A percentile compares a stretch with the other conserved stretches of the same genome.
phyloP scores from a whole-genome alignment of 2,888 invertebrate species.

The Linnaemya vulpina region DNA sequence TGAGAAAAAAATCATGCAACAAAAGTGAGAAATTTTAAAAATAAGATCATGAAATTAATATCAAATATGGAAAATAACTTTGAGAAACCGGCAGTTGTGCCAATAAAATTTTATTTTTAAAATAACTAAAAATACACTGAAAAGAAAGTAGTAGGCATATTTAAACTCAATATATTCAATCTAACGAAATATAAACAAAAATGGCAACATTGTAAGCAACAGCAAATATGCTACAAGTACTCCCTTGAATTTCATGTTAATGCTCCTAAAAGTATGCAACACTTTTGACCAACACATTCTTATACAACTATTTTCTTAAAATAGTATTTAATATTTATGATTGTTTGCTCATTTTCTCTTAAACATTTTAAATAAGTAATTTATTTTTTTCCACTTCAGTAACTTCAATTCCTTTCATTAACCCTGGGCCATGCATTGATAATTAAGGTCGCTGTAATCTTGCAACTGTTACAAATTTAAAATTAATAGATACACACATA shows the following conservation, averaged over 20 bases:
- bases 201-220: too few relatives aligned
- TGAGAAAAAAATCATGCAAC: too few relatives aligned
- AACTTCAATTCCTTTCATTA: conserved; percentile 39
- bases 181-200: too few relatives aligned
- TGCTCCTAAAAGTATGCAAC: background rate
- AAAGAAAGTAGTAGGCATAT: too few relatives aligned
- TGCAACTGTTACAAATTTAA: conserved; percentile 10
- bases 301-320: background rate
- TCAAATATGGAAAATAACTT: too few relatives aligned
- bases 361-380: background rate
- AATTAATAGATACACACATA: background rate
- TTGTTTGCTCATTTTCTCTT: background rate
- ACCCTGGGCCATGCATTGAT: conserved; percentile 26
- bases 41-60: too few relatives aligned
- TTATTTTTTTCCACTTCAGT: conserved; percentile 15
- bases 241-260: background rate
- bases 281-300: background rate
- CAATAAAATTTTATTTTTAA: too few relatives aligned
- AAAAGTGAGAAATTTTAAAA: too few relatives aligned
- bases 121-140: too few relatives aligned
- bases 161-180: too few relatives aligned
- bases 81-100: too few relatives aligned
- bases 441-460: conserved; percentile 39
- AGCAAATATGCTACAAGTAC: too few relatives aligned
- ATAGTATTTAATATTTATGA: background rate